phyloP scores from a whole-genome alignment of 2,888 invertebrate genomes.

The Podabrus alpinus region DNA sequence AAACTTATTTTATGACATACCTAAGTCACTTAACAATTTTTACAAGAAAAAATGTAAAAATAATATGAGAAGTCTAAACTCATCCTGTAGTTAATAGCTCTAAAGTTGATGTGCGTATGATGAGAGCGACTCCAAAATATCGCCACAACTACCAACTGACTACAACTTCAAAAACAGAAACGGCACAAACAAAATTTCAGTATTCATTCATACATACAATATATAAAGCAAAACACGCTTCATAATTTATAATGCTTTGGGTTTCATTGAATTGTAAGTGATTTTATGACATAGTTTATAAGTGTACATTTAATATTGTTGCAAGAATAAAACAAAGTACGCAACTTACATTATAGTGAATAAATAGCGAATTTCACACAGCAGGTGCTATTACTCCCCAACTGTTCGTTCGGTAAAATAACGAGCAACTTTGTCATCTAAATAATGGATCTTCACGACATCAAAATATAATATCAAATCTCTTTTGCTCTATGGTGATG shows the following conservation, averaged over 20 bases:
- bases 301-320: background rate
- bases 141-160: too few relatives aligned
- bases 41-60: too few relatives aligned
- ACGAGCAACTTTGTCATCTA: conserved; percentile 29
- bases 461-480: conserved; percentile 25
- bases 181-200: too few relatives aligned
- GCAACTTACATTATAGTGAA: conserved; percentile 21
- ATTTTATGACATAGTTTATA: background rate
- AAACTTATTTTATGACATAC: too few relatives aligned
- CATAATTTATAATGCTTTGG: background rate
- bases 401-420: conserved; percentile 22
- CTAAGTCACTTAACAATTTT: too few relatives aligned
- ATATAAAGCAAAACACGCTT: background rate
- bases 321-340: conserved; percentile 12
- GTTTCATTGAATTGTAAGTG: background rate
- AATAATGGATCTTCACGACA: conserved; percentile 29
- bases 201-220: background rate
- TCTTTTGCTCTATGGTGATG: conserved; percentile 13
- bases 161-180: too few relatives aligned
- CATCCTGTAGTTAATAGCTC: too few relatives aligned
- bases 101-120: too few relatives aligned
- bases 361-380: conserved; percentile 22
- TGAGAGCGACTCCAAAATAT: too few relatives aligned
- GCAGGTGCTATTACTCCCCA: conserved; percentile 25
- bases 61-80: too few relatives aligned